These are phyloP conservation scores for Dicentrarchus labrax DNA, from an alignment of 2,113 vertebrate genomes.

Conservation along the genomic window DNA sequence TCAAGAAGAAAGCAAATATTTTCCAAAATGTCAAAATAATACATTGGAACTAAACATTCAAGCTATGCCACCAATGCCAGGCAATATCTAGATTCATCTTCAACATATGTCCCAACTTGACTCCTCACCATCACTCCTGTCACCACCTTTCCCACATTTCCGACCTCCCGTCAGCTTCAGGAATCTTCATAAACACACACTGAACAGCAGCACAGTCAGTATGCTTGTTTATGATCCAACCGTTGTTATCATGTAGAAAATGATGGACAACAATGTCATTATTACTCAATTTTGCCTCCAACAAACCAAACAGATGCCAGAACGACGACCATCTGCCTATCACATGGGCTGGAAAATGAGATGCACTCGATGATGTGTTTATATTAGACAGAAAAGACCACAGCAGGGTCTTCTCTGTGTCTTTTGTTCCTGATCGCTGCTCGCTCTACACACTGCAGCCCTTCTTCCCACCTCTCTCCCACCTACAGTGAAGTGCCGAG, in stretches of 20 bases:
- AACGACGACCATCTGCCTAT: not conserved
- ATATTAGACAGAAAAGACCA: not conserved
- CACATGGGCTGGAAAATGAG: not conserved
- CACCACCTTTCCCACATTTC: not conserved
- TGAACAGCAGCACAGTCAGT: not conserved
- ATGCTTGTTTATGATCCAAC: not conserved
- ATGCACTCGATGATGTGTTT: not conserved
- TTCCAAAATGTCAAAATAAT: not conserved
- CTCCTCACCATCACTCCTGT: not conserved
- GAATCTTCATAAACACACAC: not conserved
- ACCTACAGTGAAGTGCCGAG: conserved; percentile 5
- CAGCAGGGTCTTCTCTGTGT: not conserved
- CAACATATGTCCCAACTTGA: not conserved
- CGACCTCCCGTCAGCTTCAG: conserved; percentile 5
- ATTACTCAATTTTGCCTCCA: not conserved
- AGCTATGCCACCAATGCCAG: not conserved
- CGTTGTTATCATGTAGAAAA: not conserved
- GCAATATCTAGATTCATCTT: not conserved
- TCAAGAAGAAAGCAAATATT: not conserved
- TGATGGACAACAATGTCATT: not conserved
- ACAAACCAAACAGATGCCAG: not conserved
- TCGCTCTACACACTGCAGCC: conserved; percentile 1
- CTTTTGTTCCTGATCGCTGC: not conserved
- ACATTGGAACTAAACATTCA: too few relatives aligned
- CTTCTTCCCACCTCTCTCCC: conserved; percentile 15